Conservation (phyloP, 2,113 vertebrate genomes). For the Petrocephalus zakoni region DNA sequence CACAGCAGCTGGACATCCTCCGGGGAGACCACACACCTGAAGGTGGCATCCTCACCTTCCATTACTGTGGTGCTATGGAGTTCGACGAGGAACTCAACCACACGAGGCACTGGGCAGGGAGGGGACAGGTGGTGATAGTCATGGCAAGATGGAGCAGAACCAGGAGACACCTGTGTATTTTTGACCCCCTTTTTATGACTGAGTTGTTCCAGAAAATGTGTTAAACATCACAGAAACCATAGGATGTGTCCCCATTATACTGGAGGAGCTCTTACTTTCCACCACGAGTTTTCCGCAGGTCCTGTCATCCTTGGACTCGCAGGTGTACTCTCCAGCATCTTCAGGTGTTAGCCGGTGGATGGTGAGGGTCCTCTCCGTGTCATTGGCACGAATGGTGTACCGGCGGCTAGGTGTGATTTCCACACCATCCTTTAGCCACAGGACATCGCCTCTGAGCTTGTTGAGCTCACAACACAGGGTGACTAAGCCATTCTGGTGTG, state of each 20-base stretch:
- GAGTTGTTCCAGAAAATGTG: neutral
- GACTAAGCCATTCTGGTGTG: constrained; percentile 64
- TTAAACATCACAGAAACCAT: neutral
- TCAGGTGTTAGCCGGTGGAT: constrained; percentile 62
- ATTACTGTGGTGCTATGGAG: constrained; percentile 78
- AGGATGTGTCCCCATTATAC: neutral
- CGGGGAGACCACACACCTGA: constrained; percentile 84
- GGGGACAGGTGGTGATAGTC: neutral
- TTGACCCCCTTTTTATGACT: neutral
- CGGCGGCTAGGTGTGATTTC: constrained; percentile 56
- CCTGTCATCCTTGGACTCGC: constrained; percentile 68
- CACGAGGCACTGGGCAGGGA: constrained; percentile 68
- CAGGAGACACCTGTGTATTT: neutral
- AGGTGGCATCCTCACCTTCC: constrained; percentile 82
- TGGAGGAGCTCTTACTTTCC: constrained; percentile 57
- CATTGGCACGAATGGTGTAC: constrained; percentile 60
- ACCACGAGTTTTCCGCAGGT: constrained; percentile 64
- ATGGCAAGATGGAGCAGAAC: neutral
- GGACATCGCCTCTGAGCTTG: constrained; percentile 70
- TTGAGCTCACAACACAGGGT: constrained; percentile 73
- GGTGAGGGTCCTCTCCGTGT: constrained; percentile 74
- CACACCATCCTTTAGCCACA: constrained; percentile 69
- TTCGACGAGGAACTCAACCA: constrained; percentile 78
- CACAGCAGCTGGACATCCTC: constrained; percentile 76
- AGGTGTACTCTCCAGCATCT: constrained; percentile 73